Conservation (phyloP, 2,113 vertebrate genomes). For the Thymallus thymallus region DNA sequence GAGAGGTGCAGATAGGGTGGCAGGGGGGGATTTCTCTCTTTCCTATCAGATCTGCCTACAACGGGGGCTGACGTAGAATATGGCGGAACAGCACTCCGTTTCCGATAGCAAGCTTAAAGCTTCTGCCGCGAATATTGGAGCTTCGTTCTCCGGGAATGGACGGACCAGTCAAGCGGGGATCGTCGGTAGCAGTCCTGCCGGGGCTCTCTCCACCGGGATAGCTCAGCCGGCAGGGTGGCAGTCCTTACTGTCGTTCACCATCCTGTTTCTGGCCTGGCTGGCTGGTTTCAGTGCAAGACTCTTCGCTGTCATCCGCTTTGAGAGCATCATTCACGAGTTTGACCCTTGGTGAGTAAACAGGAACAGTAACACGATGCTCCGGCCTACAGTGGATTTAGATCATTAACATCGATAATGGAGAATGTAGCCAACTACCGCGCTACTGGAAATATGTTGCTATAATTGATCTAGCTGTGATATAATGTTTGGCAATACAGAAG, state of each 20-base stretch:
- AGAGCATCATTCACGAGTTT: constrained; percentile 99
- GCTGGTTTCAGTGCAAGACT: constrained; percentile 97
- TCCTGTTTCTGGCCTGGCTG: constrained; percentile 97
- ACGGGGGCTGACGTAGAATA: constrained; percentile 74
- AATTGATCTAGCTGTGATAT: too few relatives aligned
- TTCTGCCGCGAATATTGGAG: constrained; percentile 74
- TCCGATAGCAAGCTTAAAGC: constrained; percentile 89
- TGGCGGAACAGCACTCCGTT: constrained; percentile 91
- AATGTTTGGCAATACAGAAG: too few relatives aligned
- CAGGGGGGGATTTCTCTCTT: constrained; percentile 35
- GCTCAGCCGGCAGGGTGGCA: constrained; percentile 97
- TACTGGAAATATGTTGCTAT: too few relatives aligned
- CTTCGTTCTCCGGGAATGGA: constrained; percentile 77
- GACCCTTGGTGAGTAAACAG: constrained; percentile 90
- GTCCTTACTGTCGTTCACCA: constrained; percentile 94
- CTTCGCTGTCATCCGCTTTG: constrained; percentile 97
- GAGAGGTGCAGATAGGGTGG: constrained; percentile 25
- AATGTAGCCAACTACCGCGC: too few relatives aligned
- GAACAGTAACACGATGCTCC: not conserved
- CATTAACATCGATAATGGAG: too few relatives aligned
- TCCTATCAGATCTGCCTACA: constrained; percentile 42
- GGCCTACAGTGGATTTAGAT: too few relatives aligned
- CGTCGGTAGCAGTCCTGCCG: constrained; percentile 67
- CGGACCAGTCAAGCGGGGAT: constrained; percentile 59
- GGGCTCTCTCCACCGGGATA: constrained; percentile 77